Conservation (phyloP, 2,113 vertebrate genomes). For the Chauna torquata region DNA sequence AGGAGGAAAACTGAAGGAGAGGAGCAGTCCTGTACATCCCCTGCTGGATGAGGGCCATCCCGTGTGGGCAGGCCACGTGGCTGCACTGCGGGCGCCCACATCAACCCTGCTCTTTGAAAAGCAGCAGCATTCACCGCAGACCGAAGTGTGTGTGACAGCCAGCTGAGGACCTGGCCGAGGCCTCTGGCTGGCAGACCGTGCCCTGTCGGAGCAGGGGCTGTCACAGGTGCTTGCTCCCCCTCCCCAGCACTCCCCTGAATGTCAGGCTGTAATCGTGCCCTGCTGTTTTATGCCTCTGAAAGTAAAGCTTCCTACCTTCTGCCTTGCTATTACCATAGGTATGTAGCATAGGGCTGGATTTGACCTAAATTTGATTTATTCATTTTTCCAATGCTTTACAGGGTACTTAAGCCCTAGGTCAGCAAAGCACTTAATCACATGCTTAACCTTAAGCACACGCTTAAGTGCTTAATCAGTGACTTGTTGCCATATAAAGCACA, state of each 20-base stretch:
- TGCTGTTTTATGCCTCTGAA: not conserved
- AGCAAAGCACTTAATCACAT: constrained; percentile 66
- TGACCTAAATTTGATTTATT: constrained; percentile 70
- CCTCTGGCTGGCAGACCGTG: not conserved
- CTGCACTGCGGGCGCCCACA: rapidly evolving
- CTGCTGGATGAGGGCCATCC: not conserved
- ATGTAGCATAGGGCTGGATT: constrained; percentile 7
- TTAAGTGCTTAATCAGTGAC: constrained; percentile 66
- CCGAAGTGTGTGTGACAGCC: not conserved
- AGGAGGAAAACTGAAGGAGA: not conserved
- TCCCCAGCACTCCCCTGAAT: not conserved
- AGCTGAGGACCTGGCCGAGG: constrained; percentile 3
- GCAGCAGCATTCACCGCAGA: not conserved
- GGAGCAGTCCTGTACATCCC: not conserved
- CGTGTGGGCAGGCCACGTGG: rapidly evolving
- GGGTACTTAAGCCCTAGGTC: constrained; percentile 63
- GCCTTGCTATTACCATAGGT: constrained; percentile 26
- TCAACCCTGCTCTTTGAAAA: not conserved
- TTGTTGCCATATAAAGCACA: constrained; percentile 52
- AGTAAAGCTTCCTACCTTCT: constrained; percentile 29
- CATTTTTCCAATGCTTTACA: constrained; percentile 59
- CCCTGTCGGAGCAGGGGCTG: not conserved
- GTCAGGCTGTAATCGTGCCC: constrained; percentile 44
- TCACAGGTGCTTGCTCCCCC: not conserved
- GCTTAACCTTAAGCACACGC: constrained; percentile 70